Percentiles rank a stretch among this genome's conserved stretches.
These are phyloP conservation scores for Epizoanthus ramosus DNA, from an alignment of 92 coral and sea anemone genomes.

Conservation along the genomic window DNA sequence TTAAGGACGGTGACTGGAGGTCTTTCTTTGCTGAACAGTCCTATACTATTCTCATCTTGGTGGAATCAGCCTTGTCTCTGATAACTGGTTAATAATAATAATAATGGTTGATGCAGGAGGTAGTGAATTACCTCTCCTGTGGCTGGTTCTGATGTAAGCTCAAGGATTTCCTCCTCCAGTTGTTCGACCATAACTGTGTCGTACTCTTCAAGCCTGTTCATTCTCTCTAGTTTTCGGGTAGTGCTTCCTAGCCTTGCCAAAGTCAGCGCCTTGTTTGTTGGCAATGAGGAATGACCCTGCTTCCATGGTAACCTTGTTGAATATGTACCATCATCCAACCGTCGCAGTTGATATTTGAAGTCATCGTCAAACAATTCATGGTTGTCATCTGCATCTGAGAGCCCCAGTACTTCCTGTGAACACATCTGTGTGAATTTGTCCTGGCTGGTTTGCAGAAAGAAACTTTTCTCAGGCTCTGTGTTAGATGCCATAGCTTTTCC, in stretches of 20 bases:
- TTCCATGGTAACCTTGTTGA: conserved; percentile 69
- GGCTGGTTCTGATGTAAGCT: conserved; percentile 41
- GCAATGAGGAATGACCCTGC: conserved; percentile 52
- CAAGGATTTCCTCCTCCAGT: conserved; percentile 41
- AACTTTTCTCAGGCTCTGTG: conserved; percentile 56
- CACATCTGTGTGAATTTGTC: conserved; percentile 69
- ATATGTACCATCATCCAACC: conserved; percentile 53
- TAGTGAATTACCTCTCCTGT: conserved; percentile 54
- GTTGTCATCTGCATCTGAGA: conserved; percentile 38
- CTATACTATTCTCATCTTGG: conserved; percentile 63
- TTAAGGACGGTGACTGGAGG: conserved; percentile 42
- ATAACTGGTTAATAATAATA: too few species aligned
- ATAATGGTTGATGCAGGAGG: conserved; percentile 61
- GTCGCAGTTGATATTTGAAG: conserved; percentile 50
- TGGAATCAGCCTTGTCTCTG: conserved; percentile 54
- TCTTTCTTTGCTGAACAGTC: conserved; percentile 62
- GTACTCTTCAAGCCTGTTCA: conserved; percentile 47
- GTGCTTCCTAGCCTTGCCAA: conserved; percentile 61
- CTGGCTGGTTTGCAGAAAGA: conserved; percentile 60
- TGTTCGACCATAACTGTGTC: conserved; percentile 61
- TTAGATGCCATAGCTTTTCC: conserved; percentile 34
- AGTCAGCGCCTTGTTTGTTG: conserved; percentile 58
- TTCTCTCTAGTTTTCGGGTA: conserved; percentile 54
- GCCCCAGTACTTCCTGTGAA: conserved; percentile 74
- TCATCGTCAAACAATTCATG: conserved; percentile 47